A percentile compares a stretch with the other conserved stretches of the same genome.
Evolutionary conservation across 1,140 invertebrate genomes (phyloP).

Genomic region (Trichonephila clavata): DNA sequence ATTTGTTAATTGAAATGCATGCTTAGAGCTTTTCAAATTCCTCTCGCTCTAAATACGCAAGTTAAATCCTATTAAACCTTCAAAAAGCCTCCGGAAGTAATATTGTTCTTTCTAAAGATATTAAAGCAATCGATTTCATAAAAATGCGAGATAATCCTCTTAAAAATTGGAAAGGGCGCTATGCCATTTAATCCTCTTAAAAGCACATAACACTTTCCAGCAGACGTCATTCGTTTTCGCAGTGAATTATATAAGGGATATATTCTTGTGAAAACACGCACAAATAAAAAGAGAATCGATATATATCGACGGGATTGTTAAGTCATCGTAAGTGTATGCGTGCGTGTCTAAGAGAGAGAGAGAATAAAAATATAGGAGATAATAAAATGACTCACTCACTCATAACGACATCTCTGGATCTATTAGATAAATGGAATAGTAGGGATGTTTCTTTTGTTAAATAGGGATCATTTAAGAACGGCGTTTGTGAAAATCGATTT

Average conservation of each 20-base stretch:
- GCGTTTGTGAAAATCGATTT: too few species aligned
- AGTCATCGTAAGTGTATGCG: neutral
- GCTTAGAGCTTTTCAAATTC: neutral
- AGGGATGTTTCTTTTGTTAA: too few species aligned
- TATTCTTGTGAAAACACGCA: neutral
- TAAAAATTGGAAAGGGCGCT: neutral
- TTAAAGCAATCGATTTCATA: neutral
- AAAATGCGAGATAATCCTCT: neutral
- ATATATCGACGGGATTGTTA: neutral
- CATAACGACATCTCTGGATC: too few species aligned
- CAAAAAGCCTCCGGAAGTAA: neutral
- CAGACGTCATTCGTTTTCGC: neutral
- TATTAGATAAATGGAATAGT: too few species aligned
- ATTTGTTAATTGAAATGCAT: conserved; percentile 9
- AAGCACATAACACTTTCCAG: neutral
- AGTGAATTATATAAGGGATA: neutral
- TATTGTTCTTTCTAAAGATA: neutral
- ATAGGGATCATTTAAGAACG: too few species aligned
- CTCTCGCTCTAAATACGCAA: neutral
- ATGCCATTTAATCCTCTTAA: neutral
- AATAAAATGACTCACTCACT: too few species aligned
- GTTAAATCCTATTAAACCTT: neutral
- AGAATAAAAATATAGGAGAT: too few species aligned
- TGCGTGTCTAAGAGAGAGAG: too few species aligned
- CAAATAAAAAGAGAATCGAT: neutral